Evolutionary conservation across 1,140 invertebrate species (phyloP).

Genomic region (Matsumurasca onukii): DNA sequence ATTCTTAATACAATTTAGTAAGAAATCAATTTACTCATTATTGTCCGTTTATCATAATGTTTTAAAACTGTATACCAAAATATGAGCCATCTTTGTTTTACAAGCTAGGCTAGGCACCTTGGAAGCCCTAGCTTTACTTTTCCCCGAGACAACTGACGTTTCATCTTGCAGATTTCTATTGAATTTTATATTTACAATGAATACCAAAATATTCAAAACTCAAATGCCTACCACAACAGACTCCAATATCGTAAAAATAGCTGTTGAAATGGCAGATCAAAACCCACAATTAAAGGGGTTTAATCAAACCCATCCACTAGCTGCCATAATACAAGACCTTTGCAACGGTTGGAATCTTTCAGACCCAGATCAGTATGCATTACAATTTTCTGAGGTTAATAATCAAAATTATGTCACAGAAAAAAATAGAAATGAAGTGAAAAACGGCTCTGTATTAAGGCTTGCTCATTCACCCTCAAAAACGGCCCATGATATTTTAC

Average conservation of each 20-base stretch:
- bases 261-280: constrained; percentile 79
- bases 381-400: constrained; percentile 84
- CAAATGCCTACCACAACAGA: constrained; percentile 52
- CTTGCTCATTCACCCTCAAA: constrained; percentile 83
- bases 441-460: constrained; percentile 86
- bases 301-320: constrained; percentile 85
- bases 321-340: constrained; percentile 76
- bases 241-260: constrained; percentile 92
- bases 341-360: constrained; percentile 81
- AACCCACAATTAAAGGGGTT: constrained; percentile 83
- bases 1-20: too few species aligned
- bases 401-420: constrained; percentile 95
- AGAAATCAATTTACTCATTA: too few species aligned
- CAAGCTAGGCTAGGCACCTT: too few species aligned
- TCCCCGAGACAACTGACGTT: too few species aligned
- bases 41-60: too few species aligned
- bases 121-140: too few species aligned
- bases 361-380: constrained; percentile 79
- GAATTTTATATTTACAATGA: constrained; percentile 31
- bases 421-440: constrained; percentile 91
- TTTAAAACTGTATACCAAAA: too few species aligned
- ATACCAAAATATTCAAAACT: constrained; percentile 39
- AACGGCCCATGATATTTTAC: constrained; percentile 79
- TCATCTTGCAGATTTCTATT: too few species aligned
- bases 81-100: too few species aligned